Evolutionary conservation across 2,888 invertebrate genomes (phyloP).

Genomic region (Clostera curtula): DNA sequence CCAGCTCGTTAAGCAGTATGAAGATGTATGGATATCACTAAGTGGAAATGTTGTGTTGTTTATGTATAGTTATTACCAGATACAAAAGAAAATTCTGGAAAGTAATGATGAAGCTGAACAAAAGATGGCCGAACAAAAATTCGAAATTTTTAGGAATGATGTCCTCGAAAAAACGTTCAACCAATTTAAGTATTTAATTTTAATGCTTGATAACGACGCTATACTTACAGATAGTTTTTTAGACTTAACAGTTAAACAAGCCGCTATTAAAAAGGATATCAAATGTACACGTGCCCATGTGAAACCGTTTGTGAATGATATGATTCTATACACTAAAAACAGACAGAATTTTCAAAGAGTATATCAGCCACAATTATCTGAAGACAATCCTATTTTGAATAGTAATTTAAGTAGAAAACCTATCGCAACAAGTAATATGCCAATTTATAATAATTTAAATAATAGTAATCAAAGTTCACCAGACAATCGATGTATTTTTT

Average conservation of each 20-base stretch:
- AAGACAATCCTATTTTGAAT: slow-evolving; percentile 10
- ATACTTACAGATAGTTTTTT: slow-evolving; percentile 26
- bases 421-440: neutral
- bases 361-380: neutral
- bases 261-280: slow-evolving; percentile 10
- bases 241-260: slow-evolving; percentile 20
- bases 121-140: slow-evolving; percentile 7
- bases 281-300: slow-evolving; percentile 13
- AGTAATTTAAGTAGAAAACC: slow-evolving; percentile 5
- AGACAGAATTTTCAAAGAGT: slow-evolving; percentile 4
- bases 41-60: slow-evolving; percentile 24
- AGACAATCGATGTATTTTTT: slow-evolving; percentile 16
- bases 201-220: slow-evolving; percentile 30
- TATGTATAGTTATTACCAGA: slow-evolving; percentile 16
- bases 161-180: slow-evolving; percentile 31
- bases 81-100: neutral
- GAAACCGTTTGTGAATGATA: slow-evolving; percentile 21
- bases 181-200: slow-evolving; percentile 23
- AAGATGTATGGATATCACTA: too few relatives aligned
- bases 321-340: slow-evolving; percentile 32
- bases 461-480: slow-evolving; percentile 2
- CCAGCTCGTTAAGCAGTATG: too few relatives aligned
- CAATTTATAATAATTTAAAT: neutral
- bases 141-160: slow-evolving; percentile 17
- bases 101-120: neutral